Base-by-base conservation (phyloP, 2,797 vertebrate species). In the Peromyscus nudipes region DNA sequence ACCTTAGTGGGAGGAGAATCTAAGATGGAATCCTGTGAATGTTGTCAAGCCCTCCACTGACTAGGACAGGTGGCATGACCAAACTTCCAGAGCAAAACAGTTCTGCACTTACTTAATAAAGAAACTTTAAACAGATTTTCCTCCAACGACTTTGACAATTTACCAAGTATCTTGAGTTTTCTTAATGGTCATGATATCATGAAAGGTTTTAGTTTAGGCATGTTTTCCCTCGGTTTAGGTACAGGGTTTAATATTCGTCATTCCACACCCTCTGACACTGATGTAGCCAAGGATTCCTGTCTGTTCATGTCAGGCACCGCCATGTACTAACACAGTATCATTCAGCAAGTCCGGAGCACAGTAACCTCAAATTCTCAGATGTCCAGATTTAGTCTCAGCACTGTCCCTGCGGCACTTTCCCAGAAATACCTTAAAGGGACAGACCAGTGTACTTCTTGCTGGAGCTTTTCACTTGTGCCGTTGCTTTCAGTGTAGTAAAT, bases 401-500 rank as follows among this genome's bases (percentile, higher is more conserved):
- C 8, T 34, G 0, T 27, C 60, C 49, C 46, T 4, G 0, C 23
- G 43, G n/a, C 19, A 80, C 91, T 92, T 95, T 77, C 62, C 73
- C 46, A 71, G 79, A 29, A 76, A 46, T 37, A 29, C 65, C 71
- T 88, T 71, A 84, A 89, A 95, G 73, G 19, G 23, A 79, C 46
- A 65, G 17, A 19, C 6, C 31, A 52, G 67, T 65, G 16, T 65
- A 65, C 23, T 62, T 52, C 31, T 73, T 92, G 9, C 2, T 81
- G 69, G 40, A 76, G 71, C 60, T 93, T 96, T 14, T 14, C 71
- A 90, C 25, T 94, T 65, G 10, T 49, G 17, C 46, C 55, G 71
- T 97, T 81, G 49, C 49, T 93, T 95, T 64, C 23, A 43, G 23
- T 37, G 6, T 89, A 69, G 77, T 31, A 76, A 52, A 87, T 64